Evolutionary conservation across 2,113 vertebrate genomes (phyloP), one percentile per base, ranked within the genome.

Genomic region (Gambusia holbrooki): DNA sequence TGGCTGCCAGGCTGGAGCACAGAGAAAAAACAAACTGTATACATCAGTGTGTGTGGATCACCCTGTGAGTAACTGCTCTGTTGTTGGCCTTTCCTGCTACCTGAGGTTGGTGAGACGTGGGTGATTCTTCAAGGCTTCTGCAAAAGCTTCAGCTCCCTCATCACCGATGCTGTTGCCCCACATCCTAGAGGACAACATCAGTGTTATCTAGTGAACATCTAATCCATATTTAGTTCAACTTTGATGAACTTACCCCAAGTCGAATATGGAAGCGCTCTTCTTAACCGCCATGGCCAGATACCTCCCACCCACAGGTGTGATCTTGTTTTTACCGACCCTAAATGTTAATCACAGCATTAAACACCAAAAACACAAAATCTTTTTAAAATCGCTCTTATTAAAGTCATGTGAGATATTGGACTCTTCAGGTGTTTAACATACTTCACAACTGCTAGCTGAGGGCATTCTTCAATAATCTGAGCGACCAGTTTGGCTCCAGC

Each of bases 161-260:
- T 99, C 97, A 2, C 97, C 96, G 0, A 99, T 94, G 1, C 85
- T 90, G 88, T 99, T 99, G 11, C 98, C 97, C 98, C 98, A 99
- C 98, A 99, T 98, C 63, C 97, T 99, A 90, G 79, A 90, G 48
- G 33, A 27, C n/a, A 63, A 22, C 8, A 35, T 17, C 62, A 9
- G 28, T 62, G 9, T 51, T 14, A 61, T 45, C 32, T n/a, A 2
- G 17, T 30, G 64, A 40, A 32, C 10, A 66, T 5, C 25, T 37
- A n/a, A 66, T 3, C 63, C 0, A n/a, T n/a, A 13, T 62, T 27
- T 13, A 48, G 45, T 48, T 62, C 3, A 28, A 2, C 60, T 62
- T 28, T 29, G 10, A 45, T 10, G 3, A 4, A 48, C 86, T 92
- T 93, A 99, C 98, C 98, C 98, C 0, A 99, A 84, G 9, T 98